Percentiles rank a stretch among this genome's conserved stretches.
These are phyloP conservation scores for Tenthredo notha DNA, from an alignment of 2,888 invertebrate genomes.

Conservation along the genomic window DNA sequence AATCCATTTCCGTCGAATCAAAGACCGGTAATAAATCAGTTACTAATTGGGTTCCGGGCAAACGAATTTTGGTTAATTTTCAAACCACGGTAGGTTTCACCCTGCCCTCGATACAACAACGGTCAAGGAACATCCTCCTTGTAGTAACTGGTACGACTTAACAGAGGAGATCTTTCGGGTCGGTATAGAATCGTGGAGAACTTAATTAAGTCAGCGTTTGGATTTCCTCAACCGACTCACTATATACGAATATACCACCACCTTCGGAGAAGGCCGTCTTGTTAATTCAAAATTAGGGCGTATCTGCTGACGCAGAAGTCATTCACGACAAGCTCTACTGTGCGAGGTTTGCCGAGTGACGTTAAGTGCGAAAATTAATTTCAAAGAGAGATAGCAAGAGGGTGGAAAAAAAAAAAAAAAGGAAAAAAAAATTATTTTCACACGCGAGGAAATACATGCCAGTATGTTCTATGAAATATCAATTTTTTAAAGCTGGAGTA, in stretches of 20 bases:
- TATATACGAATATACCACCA: background rate
- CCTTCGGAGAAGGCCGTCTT: background rate
- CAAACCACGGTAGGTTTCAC: background rate
- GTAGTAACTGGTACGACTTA: background rate
- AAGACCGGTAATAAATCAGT: background rate
- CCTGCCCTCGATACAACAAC: background rate
- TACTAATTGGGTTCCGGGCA: background rate
- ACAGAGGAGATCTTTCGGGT: background rate
- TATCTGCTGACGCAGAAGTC: background rate
- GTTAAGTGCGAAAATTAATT: background rate
- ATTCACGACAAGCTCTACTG: background rate
- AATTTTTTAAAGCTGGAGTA: background rate
- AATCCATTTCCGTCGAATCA: background rate
- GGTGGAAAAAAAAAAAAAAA: background rate
- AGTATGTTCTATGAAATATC: background rate
- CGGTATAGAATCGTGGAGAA: background rate
- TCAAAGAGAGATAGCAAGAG: background rate
- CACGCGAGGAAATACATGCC: background rate
- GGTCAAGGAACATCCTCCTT: background rate
- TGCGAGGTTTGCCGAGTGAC: background rate
- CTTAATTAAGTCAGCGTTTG: constrained; percentile 11
- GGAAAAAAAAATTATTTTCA: background rate
- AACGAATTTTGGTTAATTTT: constrained; percentile 5
- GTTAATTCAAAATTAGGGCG: constrained; percentile 28
- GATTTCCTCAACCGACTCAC: background rate